A percentile compares a stretch with the other conserved stretches of the same genome.
Conservation (phyloP, 2,797 vertebrate genomes). For the Lacerta bilineata region DNA sequence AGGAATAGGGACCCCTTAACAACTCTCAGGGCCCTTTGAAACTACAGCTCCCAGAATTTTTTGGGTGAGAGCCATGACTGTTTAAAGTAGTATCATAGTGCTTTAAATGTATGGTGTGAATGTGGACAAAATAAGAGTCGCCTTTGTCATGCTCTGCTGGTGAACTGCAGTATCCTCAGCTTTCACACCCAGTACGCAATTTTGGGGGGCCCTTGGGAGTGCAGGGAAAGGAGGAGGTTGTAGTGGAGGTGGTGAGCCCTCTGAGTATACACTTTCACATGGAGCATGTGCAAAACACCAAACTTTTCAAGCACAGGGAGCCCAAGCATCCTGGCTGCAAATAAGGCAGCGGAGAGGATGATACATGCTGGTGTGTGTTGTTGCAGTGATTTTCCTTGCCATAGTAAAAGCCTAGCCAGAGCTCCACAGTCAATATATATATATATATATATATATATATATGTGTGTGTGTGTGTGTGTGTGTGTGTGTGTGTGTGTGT, state of each 20-base stretch:
- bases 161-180: not conserved
- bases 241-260: not conserved
- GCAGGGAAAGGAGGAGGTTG: not conserved
- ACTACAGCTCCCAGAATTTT: no score
- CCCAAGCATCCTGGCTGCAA: not conserved
- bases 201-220: no score
- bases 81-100: no score
- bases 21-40: no score
- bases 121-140: not conserved
- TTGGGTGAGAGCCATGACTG: no score
- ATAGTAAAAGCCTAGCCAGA: conserved; percentile 13
- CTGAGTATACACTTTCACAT: not conserved
- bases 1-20: no score
- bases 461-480: no score
- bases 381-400: not conserved
- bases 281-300: not conserved
- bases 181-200: not conserved
- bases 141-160: not conserved
- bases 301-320: not conserved
- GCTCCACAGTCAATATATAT: not conserved
- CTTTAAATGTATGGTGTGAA: no score
- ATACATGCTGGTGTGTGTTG: not conserved
- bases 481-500: no score
- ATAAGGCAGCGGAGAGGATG: not conserved
- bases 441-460: no score